phyloP scores from a whole-genome alignment of 2,113 vertebrate genomes.

The Scomber japonicus region DNA sequence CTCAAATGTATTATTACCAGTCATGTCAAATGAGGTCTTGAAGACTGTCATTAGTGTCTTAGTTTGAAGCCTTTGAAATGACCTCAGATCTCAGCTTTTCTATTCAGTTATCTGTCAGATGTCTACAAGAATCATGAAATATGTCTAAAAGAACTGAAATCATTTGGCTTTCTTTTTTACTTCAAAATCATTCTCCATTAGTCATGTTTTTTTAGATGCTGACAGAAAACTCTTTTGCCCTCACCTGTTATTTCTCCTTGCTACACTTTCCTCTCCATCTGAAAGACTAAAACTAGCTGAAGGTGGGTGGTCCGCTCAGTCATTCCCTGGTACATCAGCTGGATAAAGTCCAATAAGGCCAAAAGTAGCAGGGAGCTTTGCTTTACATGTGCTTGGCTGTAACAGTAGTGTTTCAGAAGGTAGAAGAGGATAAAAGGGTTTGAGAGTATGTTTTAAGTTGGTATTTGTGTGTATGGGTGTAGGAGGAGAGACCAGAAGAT shows the following conservation, averaged over 20 bases:
- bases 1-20: too few relatives aligned
- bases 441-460: conserved; percentile 6
- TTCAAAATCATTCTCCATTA: neutral
- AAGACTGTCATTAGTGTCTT: too few relatives aligned
- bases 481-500: conserved; percentile 31
- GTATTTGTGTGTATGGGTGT: conserved; percentile 25
- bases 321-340: conserved; percentile 26
- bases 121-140: too few relatives aligned
- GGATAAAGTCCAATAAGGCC: conserved; percentile 29
- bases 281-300: conserved; percentile 21
- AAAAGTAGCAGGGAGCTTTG: conserved; percentile 14
- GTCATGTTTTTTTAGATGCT: neutral
- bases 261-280: neutral
- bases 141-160: too few relatives aligned
- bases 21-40: too few relatives aligned
- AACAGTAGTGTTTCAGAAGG: conserved; percentile 18
- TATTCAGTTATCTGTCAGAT: too few relatives aligned
- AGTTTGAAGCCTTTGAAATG: neutral
- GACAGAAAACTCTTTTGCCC: neutral
- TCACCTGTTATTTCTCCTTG: neutral
- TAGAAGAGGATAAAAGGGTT: conserved; percentile 32
- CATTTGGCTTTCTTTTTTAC: too few relatives aligned
- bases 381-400: neutral
- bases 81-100: neutral
- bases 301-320: conserved; percentile 43